A percentile compares a stretch with the other conserved stretches of the same genome.
Conservation (phyloP, 2,113 vertebrate species). For the Pyxicephalus adspersus region DNA sequence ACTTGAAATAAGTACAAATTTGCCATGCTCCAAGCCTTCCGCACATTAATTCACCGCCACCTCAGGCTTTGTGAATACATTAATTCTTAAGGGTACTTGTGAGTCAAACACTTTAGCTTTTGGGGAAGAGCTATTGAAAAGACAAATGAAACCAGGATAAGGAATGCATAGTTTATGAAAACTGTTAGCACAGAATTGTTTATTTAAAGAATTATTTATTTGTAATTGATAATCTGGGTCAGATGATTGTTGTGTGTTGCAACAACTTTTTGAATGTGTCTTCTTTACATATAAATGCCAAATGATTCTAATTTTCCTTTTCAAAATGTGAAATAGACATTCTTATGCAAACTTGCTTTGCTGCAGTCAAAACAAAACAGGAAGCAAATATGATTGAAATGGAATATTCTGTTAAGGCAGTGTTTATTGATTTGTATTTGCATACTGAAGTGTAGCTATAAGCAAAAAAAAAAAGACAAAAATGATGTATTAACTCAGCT, state of each 20-base stretch:
- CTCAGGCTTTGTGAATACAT: slow-evolving; percentile 43
- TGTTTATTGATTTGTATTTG: background rate
- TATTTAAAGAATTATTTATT: background rate
- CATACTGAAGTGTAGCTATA: background rate
- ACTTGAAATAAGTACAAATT: slow-evolving; percentile 39
- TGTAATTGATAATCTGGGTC: slow-evolving; percentile 18
- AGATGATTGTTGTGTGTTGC: background rate
- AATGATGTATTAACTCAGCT: too few species aligned
- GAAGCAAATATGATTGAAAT: background rate
- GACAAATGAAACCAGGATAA: slow-evolving; percentile 8
- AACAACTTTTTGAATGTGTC: too few species aligned
- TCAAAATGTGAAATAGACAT: too few species aligned
- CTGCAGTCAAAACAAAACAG: too few species aligned
- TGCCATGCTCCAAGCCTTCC: slow-evolving; percentile 7
- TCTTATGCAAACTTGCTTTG: too few species aligned
- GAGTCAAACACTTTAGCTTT: slow-evolving; percentile 30
- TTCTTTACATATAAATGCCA: background rate
- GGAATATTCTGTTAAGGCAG: background rate
- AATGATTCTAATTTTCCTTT: background rate
- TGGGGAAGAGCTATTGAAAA: slow-evolving; percentile 28
- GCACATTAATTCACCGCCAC: slow-evolving; percentile 29
- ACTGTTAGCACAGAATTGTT: background rate
- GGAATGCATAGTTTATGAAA: slow-evolving; percentile 38
- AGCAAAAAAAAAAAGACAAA: too few species aligned
- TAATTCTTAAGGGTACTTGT: slow-evolving; percentile 41